Evolutionary conservation across 2,888 invertebrate genomes (phyloP).

Genomic region (Prostheceraeus crozeri): DNA sequence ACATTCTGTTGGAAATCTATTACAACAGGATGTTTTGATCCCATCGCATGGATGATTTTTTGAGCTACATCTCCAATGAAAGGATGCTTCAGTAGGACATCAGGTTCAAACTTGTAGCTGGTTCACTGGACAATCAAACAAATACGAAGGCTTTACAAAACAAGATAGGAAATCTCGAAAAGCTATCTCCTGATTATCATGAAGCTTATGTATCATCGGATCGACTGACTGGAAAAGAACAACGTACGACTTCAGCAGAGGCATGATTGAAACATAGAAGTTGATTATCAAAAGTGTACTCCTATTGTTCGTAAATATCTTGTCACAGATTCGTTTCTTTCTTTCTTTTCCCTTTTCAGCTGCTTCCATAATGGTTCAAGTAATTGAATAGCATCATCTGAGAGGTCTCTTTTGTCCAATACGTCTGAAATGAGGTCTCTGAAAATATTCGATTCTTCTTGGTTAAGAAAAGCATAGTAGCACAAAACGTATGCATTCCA

Average conservation of each 20-base stretch:
- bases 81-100: too few relatives aligned
- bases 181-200: slow-evolving; percentile 17
- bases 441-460: too few relatives aligned
- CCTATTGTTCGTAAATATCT: neutral
- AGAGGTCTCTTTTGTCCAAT: too few relatives aligned
- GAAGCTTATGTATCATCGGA: slow-evolving; percentile 30
- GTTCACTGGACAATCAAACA: too few relatives aligned
- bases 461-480: slow-evolving; percentile 33
- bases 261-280: slow-evolving; percentile 28
- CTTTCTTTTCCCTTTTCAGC: slow-evolving; percentile 21
- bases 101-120: too few relatives aligned
- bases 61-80: too few relatives aligned
- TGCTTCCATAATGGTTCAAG: too few relatives aligned
- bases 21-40: too few relatives aligned
- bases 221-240: slow-evolving; percentile 24
- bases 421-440: too few relatives aligned
- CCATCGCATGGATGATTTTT: too few relatives aligned
- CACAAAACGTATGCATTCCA: slow-evolving; percentile 24
- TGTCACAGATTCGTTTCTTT: slow-evolving; percentile 25
- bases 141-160: slow-evolving; percentile 34
- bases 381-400: too few relatives aligned
- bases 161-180: slow-evolving; percentile 27
- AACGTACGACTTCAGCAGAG: slow-evolving; percentile 28
- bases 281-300: slow-evolving; percentile 25
- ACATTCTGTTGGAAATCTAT: too few relatives aligned